These are phyloP conservation scores for Ceratosolen solmsi DNA, from an alignment of 1,140 invertebrate species.

Conservation along the genomic window DNA sequence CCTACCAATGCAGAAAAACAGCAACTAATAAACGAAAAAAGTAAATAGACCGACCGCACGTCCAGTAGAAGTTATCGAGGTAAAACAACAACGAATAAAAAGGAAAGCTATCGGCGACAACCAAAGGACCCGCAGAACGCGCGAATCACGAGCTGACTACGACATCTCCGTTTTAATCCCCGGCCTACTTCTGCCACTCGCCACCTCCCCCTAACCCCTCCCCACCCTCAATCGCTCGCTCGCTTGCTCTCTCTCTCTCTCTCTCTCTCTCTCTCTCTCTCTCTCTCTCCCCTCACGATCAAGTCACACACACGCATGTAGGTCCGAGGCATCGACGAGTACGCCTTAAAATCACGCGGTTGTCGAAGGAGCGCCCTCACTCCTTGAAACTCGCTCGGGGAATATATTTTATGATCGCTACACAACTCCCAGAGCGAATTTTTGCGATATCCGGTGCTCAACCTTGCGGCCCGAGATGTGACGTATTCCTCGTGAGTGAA, in stretches of 20 bases:
- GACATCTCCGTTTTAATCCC: neutral
- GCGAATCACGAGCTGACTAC: neutral
- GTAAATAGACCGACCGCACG: no score
- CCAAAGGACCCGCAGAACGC: neutral
- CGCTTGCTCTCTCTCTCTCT: neutral
- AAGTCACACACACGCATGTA: neutral
- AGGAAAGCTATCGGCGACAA: neutral
- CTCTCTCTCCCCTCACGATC: neutral
- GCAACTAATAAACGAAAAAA: neutral
- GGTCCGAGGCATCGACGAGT: neutral
- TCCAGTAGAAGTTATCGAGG: neutral
- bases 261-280: no score
- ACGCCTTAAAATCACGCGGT: no score
- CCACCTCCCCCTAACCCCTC: no score
- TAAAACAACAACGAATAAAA: neutral
- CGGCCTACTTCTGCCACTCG: no score
- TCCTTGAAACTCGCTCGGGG: neutral
- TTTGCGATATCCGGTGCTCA: conserved; percentile 28
- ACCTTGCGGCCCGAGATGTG: no score
- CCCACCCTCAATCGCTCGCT: no score
- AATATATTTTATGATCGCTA: conserved; percentile 39
- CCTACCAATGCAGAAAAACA: neutral
- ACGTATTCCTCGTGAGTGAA: no score
- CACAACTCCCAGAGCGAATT: neutral
- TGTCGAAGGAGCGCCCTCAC: neutral